Base-by-base conservation (phyloP, 2,797 vertebrate species). In the Hafferia zeledoni region DNA sequence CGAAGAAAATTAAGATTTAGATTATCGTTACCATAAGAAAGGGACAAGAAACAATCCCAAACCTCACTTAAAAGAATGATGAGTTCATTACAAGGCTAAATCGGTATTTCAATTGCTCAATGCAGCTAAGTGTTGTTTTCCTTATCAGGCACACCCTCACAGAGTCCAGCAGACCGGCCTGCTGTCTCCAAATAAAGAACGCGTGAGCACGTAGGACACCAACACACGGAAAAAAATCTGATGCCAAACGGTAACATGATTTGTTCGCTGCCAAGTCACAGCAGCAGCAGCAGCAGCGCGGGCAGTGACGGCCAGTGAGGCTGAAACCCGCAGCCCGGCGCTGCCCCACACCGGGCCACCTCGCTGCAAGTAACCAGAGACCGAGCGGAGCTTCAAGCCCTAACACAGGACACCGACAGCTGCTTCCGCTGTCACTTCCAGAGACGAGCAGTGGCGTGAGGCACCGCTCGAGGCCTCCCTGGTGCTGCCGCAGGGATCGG, bases 21-120 rank as follows among this genome's bases (percentile, higher is more conserved):
- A 31, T 19, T 13, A 35, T 1, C 5, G 6, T 9, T 18, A 31
- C 5, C 15, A 1, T 39, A 37, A 47, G 8, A 37, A 61, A 39
- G 12, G 6, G 33, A 56, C 23, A 37, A 44, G 41, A 67, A 69
- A 20, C 0, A n/a, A 78, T 2, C 30, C 12, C 12, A 33, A 68
- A 76, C 23, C 17, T 86, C 4, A 0, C 30, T 68, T 37, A n/a
- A n/a, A 71, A 83, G 25, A 63, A 52, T 0, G n/a, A 28, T 5
- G n/a, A 74, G 25, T 18, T 75, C 11, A 44, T 24, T 5, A 24
- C 39, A 30, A 63, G 28, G 43, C 27, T 64, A 35, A 60, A 68
- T 69, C 55, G 31, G 39, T 13, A 63, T 39, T 67, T 25, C 37
- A 53, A 60, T 83, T 83, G 72, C 92, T 75, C 86, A 95, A 86